A percentile compares a stretch with the other conserved stretches of the same genome.
These are phyloP conservation scores for Loris lydekkerianus DNA, from an alignment of 2,797 vertebrate species.

Conservation along the genomic window DNA sequence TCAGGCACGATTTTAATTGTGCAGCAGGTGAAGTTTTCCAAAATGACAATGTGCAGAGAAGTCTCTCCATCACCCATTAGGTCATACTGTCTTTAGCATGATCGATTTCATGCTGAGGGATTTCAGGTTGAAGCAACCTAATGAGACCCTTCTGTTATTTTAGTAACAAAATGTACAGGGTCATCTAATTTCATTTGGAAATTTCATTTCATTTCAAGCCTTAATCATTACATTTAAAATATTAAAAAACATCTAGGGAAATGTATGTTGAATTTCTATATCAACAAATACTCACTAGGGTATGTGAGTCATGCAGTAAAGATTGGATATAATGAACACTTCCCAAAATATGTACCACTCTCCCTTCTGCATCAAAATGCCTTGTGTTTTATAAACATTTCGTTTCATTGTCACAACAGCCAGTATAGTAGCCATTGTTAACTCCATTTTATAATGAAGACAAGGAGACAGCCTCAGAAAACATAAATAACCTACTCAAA, in stretches of 20 bases:
- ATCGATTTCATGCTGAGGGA: slow-evolving; percentile 16
- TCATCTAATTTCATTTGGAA: slow-evolving; percentile 35
- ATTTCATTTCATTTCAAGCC: slow-evolving; percentile 17
- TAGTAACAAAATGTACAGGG: slow-evolving; percentile 5
- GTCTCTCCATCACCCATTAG: not conserved
- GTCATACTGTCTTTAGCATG: not conserved
- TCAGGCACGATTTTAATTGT: not conserved
- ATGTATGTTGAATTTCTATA: not conserved
- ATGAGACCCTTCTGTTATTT: slow-evolving; percentile 49
- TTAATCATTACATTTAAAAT: slow-evolving; percentile 65
- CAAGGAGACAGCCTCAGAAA: not conserved
- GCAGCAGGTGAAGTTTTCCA: slow-evolving; percentile 22
- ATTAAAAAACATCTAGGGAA: slow-evolving; percentile 24
- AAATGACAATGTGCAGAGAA: not conserved
- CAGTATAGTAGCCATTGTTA: not conserved
- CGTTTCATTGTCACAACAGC: slow-evolving; percentile 11
- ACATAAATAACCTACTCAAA: not conserved
- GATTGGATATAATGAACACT: not conserved
- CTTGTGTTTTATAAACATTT: slow-evolving; percentile 50
- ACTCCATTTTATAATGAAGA: slow-evolving; percentile 35
- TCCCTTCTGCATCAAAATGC: not conserved
- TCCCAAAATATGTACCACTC: not conserved
- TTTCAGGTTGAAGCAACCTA: slow-evolving; percentile 58
- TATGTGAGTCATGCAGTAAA: slow-evolving; percentile 11
- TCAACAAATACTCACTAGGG: not conserved